A percentile compares a stretch with the other conserved stretches of the same genome.
phyloP scores from a whole-genome alignment of 2,113 vertebrate species.

The Zapus hudsonius region DNA sequence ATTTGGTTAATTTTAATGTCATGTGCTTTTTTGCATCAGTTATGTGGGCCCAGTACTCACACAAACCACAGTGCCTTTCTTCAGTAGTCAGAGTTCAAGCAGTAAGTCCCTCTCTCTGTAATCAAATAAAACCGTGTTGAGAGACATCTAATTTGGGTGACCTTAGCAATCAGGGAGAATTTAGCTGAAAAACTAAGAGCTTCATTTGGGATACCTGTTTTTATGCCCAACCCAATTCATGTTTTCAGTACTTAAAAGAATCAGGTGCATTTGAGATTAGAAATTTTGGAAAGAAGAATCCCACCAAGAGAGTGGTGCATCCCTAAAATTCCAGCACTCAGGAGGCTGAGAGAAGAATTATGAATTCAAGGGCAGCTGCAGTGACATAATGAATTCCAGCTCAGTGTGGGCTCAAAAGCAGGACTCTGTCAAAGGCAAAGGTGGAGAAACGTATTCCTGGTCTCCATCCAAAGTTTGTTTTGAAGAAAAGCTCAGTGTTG shows the following conservation, averaged over 20 bases:
- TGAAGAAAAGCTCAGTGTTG: neutral
- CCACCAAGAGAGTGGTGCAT: neutral
- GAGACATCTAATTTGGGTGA: neutral
- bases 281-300: neutral
- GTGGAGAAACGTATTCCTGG: neutral
- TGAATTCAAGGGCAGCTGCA: no score
- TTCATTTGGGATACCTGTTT: neutral
- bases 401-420: neutral
- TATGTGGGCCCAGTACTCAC: neutral
- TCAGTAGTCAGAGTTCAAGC: neutral
- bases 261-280: neutral
- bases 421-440: neutral
- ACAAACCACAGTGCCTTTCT: neutral
- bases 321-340: neutral
- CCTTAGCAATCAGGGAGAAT: neutral
- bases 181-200: neutral
- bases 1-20: neutral
- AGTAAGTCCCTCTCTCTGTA: neutral
- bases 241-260: neutral
- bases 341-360: neutral
- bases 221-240: neutral
- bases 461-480: neutral
- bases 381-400: neutral
- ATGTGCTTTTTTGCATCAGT: neutral
- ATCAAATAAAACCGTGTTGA: neutral